Evolutionary conservation across 2,113 vertebrate species (phyloP).

Genomic region (Burhinus oedicnemus): DNA sequence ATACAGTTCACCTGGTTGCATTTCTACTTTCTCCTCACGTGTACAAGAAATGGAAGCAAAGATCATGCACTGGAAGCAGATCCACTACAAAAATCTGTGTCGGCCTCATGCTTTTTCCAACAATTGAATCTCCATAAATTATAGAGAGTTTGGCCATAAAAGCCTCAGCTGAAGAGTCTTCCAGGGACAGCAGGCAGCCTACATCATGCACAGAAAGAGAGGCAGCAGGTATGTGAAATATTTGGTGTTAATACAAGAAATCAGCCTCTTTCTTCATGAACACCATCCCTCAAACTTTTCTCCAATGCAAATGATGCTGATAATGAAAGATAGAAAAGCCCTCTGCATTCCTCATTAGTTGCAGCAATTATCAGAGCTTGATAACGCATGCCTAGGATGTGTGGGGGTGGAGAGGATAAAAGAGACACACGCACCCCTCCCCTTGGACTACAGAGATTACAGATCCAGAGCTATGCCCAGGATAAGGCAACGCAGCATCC

Average conservation of each 20-base stretch:
- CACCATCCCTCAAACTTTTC: background rate
- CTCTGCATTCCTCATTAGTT: background rate
- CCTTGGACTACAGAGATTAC: background rate
- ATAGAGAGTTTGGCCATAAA: conserved; percentile 4
- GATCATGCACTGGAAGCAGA: background rate
- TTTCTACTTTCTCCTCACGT: background rate
- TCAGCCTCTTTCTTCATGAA: background rate
- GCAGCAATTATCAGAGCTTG: background rate
- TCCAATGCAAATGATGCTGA: background rate
- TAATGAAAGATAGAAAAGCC: conserved; percentile 16
- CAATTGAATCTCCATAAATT: conserved; percentile 1
- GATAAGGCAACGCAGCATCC: background rate
- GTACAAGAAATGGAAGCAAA: background rate
- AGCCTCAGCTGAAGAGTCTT: conserved; percentile 17
- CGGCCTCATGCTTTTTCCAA: conserved; percentile 11
- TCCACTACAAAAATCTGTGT: background rate
- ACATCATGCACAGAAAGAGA: background rate
- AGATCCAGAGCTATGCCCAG: background rate
- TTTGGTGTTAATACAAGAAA: background rate
- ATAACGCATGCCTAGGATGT: background rate
- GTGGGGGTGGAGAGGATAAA: background rate
- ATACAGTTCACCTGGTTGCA: background rate
- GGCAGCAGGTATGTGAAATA: background rate
- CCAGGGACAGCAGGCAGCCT: background rate
- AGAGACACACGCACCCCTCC: background rate